Conservation (phyloP, 2,797 vertebrate species). For the Bradypodion ventrale region DNA sequence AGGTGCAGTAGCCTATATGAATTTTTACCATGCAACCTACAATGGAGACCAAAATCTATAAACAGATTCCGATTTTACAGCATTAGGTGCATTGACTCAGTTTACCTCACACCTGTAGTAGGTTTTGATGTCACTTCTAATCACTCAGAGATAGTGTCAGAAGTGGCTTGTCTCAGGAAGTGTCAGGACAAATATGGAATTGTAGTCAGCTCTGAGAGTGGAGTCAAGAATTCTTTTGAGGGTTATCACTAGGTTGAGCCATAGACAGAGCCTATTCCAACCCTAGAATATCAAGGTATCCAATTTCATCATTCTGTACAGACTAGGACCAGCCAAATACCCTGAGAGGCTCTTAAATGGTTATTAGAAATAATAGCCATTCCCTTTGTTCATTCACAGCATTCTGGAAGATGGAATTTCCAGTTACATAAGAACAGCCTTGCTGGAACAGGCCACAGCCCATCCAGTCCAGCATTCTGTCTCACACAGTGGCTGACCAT, state of each 20-base stretch:
- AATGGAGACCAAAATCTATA: neutral
- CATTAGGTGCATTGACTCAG: neutral
- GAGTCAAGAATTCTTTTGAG: no score
- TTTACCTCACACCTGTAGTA: neutral
- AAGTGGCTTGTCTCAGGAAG: neutral
- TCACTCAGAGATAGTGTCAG: neutral
- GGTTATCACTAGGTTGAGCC: neutral
- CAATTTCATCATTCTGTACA: neutral
- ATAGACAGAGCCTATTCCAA: neutral
- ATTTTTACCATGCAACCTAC: no score
- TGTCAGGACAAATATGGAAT: neutral
- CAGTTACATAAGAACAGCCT: no score
- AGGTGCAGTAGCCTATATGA: neutral
- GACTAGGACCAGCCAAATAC: neutral
- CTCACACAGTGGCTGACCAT: no score
- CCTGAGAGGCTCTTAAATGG: neutral
- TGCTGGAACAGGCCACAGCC: no score
- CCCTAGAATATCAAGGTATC: no score
- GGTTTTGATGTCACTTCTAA: neutral
- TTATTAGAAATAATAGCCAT: neutral
- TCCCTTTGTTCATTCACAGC: neutral
- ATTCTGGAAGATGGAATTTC: neutral
- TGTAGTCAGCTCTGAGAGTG: neutral
- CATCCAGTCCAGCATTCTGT: no score
- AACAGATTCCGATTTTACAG: slow-evolving; percentile 1